Evolutionary conservation across 1,140 invertebrate genomes (phyloP), one percentile per base, ranked within the genome.

Genomic region (Lasaia peninsularis): DNA sequence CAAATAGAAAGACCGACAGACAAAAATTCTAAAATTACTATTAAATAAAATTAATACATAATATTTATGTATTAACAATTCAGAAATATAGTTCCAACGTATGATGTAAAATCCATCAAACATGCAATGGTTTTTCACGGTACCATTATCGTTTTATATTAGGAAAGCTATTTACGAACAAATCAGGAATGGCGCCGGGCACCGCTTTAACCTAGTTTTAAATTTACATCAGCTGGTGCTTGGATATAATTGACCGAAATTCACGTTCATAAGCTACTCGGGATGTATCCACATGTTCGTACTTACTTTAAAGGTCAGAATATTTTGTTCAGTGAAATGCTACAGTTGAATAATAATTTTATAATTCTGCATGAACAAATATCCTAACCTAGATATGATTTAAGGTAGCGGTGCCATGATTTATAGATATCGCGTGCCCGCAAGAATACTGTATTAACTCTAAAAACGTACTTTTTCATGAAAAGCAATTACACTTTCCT

Each of bases 171-270:
- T 44, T 44, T 44, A 20, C 16, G 16, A 20, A 44, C 60, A 65
- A 75, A 70, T 69, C 60, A 67, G 62, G 61, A 60, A 65, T 55
- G 63, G 65, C 62, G 58, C 54, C 56, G 63, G 68, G 55, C 51
- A 65, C 65, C 72, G 71, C 53, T 55, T 55, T 85, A 85, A 85
- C 81, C 81, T 64, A 82, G 78, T 82, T 84, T 84, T 80, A 84
- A 82, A 80, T 80, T 82, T 85, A 79, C 71, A 76, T 74, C 71
- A 71, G 69, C 74, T 69, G 63, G 62, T 62, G 70, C 61, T 62
- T 58, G 65, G 67, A 71, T 67, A 44, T 44, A 73, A 79, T 80
- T 71, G 70, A 74, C 67, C 71, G 77, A 76, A 73, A 74, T 78
- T 63, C 55, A 51, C 63, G 58, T 35, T 28, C 57, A 65, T 58